Conservation (phyloP, 92 coral and sea anemone genomes). For the Bergia sp. region DNA sequence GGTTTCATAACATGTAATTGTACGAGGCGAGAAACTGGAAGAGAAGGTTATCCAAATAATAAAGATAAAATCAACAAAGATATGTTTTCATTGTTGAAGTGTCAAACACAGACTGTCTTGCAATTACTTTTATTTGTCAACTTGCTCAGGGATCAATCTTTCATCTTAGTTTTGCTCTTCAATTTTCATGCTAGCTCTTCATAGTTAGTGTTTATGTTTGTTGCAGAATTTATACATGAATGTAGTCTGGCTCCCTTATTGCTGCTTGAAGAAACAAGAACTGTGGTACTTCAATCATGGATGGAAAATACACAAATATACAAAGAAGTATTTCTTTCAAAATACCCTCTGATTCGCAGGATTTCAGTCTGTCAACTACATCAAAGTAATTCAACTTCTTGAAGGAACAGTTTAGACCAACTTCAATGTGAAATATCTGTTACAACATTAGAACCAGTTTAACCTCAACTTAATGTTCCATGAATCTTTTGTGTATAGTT, state of each 20-base stretch:
- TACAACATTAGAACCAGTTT: not conserved
- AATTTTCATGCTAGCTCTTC: conserved; percentile 10
- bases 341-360: not conserved
- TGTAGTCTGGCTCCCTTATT: not conserved
- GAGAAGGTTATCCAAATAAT: conserved; percentile 2
- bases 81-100: not conserved
- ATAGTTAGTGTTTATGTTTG: not conserved
- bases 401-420: not conserved
- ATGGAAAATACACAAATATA: not conserved
- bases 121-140: conserved; percentile 1
- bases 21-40: not conserved
- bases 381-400: not conserved
- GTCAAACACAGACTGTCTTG: conserved; percentile 4
- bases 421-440: conserved; percentile 1
- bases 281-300: not conserved
- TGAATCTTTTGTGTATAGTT: conserved; percentile 1
- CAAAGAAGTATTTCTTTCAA: not conserved
- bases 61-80: not conserved
- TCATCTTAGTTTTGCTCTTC: not conserved
- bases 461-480: not conserved
- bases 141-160: conserved; percentile 15
- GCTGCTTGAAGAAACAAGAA: not conserved
- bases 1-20: not conserved
- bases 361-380: not conserved
- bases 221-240: not conserved